Base-by-base conservation (phyloP, 2,888 invertebrate species). In the Diarsia rubi region DNA sequence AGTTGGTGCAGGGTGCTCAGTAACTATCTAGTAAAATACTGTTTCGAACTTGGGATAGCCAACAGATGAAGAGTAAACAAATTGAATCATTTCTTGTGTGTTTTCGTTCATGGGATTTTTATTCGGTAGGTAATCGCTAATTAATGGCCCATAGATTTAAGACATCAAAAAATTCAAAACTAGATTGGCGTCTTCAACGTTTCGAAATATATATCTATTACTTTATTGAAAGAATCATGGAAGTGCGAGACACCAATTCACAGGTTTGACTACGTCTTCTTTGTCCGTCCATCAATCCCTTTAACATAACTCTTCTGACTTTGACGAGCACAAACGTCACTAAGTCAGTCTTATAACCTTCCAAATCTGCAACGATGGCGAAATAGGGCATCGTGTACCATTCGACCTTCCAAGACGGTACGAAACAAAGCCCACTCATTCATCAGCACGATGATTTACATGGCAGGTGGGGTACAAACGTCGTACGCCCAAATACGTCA, bases 401-500 rank as follows among this genome's bases (percentile, higher is more conserved):
- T 84, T 76, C 59, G 82, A 86, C 86, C 81, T 88, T 85, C 80
- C 68, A 73, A 82, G 19, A 69, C 45, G 59, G 52, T 68, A 57
- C 65, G 24, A 67, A 86, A 80, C 81, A 79, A 83, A 78, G 68
- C 75, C 69, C 65, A 80, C 74, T 69, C 76, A 79, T 83, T 84
- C 78, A 84, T 84, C 80, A 83, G 79, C 75, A 68, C 75, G 86
- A 81, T 82, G 88, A 89, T 84, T 72, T 79, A 88, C 83, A 84
- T 78, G 87, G 68, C 87, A 84, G 75, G 72, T 87, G 74, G 70
- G 82, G 45, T 67, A 84, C 82, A 84, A 84, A 81, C 70, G 67
- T 77, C 88, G 72, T 75, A 84, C 85, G 73, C 78, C 88, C 82
- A 84, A 89, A 88, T 84, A 84, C 88, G 89, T 89, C 89, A 88